Base-by-base conservation (phyloP, 2,888 invertebrate species). In the Euclidia mi region DNA sequence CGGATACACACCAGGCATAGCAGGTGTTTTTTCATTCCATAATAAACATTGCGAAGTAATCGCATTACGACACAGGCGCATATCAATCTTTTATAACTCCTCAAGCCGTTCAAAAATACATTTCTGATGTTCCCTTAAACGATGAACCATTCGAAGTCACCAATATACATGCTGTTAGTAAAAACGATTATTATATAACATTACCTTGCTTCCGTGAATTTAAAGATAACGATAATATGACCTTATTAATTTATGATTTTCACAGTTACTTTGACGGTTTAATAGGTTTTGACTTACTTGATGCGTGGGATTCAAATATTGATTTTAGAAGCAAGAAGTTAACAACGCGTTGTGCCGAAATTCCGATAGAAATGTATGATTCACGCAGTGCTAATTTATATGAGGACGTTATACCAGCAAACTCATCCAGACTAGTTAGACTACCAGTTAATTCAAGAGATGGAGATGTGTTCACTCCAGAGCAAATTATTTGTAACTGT, bases 221-320 rank as follows among this genome's bases (percentile, higher is more conserved):
- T n/a, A 34, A 34, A 6, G 34, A 34, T 34, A 34, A 11, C 7
- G 34, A 14, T 34, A 4, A 3, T 11, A 34, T 34, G 11, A 11
- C 11, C 3, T 7, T 34, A 11, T 34, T 34, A 1, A 11, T 14
- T 6, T 2, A 14, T 40, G 55, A 53, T 31, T 78, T 79, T 47
- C 78, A 81, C 47, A 38, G 76, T 11, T 67, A 61, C 38, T 81
- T 79, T 12, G 74, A 76, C 28, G 76, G 76, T 2, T 40, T 76
- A 0, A 71, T 78, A 48, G 78, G 77, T 3, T 14, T 59, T 3
- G 76, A 80, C 42, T 42, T 77, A 18, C 41, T 78, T 25, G 46
- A 49, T 3, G 63, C 64, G 29, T 34, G 40, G 51, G 52, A 65
- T 29, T 34, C 62, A 10, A 62, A 52, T 17, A 65, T 69, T 28